Evolutionary conservation across 2,113 vertebrate species (phyloP).

Genomic region (Isichthys henryi): DNA sequence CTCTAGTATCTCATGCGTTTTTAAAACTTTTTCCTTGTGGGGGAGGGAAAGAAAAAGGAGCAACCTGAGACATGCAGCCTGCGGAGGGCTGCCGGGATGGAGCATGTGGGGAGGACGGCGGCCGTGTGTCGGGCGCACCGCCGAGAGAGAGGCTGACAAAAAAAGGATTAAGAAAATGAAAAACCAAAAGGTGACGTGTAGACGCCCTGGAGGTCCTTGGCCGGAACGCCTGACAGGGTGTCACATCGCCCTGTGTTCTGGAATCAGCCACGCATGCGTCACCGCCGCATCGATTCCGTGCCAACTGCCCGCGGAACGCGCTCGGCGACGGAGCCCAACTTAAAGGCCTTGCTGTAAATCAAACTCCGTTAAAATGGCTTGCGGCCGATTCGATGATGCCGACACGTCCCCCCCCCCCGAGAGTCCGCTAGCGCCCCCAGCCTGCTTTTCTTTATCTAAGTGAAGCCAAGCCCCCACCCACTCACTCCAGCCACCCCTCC

Average conservation of each 20-base stretch:
- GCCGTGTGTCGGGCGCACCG: not conserved
- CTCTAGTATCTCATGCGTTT: not conserved
- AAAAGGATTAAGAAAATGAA: not conserved
- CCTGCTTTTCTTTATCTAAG: not conserved
- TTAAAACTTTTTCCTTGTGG: not conserved
- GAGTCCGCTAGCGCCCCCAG: not conserved
- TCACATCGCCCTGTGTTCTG: not conserved
- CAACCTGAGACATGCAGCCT: not conserved
- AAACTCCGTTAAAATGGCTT: not conserved
- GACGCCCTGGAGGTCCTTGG: not conserved
- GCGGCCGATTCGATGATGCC: not conserved
- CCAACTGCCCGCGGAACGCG: not conserved
- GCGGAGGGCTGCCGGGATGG: not conserved
- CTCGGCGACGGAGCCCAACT: not conserved
- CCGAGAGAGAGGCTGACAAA: not conserved
- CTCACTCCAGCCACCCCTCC: constrained; percentile 15
- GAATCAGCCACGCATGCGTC: not conserved
- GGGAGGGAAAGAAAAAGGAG: not conserved
- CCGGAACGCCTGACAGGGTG: not conserved
- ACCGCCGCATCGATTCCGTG: not conserved
- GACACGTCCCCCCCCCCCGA: not conserved
- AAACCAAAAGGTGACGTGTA: not conserved
- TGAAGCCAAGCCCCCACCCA: constrained; percentile 22
- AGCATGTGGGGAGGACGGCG: not conserved
- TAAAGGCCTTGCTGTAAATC: not conserved